Base-by-base conservation (phyloP, 2,888 invertebrate species). In the Melanargia galathea region DNA sequence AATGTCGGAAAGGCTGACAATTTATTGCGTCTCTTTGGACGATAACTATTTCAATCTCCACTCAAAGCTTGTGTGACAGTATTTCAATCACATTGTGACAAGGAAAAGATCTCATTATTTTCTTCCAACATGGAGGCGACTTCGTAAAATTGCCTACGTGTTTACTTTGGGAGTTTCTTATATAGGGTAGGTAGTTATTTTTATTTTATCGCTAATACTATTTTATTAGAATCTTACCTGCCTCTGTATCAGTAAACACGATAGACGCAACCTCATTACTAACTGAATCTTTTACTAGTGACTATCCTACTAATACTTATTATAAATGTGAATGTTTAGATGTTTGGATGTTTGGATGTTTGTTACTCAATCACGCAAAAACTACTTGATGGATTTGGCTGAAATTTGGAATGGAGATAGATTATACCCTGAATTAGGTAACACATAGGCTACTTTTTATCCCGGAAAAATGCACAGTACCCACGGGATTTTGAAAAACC, bases 121-220 rank as follows among this genome's bases (percentile, higher is more conserved):
- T 49, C 45, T 63, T 40, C n/a, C 40, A 62, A 62, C 43, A 46
- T 45, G 10, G 59, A 46, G 38, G 22, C 45, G 51, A 65, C 45
- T 56, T 43, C 43, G 33, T 55, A 46, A 62, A 56, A 65, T 65
- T 56, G 56, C 62, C 20, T 56, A 35, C 35, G 49, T 63, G 59
- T 59, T 65, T 65, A 61, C 62, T 65, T 63, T 62, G 33, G 30
- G 52, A 64, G 40, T 64, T 64, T 62, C 60, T 51, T 54, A 61
- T 54, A 61, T 24, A 58, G 56, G 60, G 45, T 46, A 20, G 8
- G 16, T 10, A 13, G n/a, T n/a, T n/a, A n/a, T n/a, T 35, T 20
- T 52, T 33, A 33, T 33, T 33, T 13, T 35, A 52, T 20, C 35
- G 52, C 20, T 35, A 5, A 35, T 20, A 5, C 18, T 18, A 22